Base-by-base conservation (phyloP, 2,113 vertebrate species). In the Pandion haliaetus region DNA sequence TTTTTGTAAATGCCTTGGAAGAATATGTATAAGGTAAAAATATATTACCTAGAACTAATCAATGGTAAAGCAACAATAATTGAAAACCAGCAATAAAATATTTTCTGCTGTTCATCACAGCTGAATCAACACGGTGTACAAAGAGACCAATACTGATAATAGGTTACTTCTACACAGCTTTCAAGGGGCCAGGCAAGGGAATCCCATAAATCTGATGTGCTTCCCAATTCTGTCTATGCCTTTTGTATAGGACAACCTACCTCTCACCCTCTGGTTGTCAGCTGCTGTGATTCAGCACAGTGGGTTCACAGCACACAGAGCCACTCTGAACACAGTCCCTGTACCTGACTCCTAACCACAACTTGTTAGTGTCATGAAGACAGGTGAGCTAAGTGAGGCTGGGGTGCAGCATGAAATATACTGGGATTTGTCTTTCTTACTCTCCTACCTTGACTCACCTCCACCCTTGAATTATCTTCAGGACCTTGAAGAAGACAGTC, bases 101-200 rank as follows among this genome's bases (percentile, higher is more conserved):
- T 91, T 93, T 95, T 89, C 92, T 80, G 18, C 69, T 86, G 34
- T 77, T 92, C 12, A n/a, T 69, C 55, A 72, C 92, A 91, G 84
- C 93, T 97, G 93, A 93, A 95, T 96, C 79, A 97, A 97, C 94
- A 96, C 17, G 34, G 20, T 82, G 47, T 79, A 93, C 78, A 95
- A 96, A 94, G 45, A 92, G 49, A 94, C 44, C 9, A 34, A 67
- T 42, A 77, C 36, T 88, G 91, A 88, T 96, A 97, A 72, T 49
- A 61, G 38, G 31, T 87, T 96, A 91, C 94, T 94, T 95, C 84
- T 85, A 79, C 34, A 76, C 62, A 69, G 62, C 67, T 92, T 95
- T 90, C 63, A 62, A 80, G 79, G 82, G 79, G 49, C 34, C 82
- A 40, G 57, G 73, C 47, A 91, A 88, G 67, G 80, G 29, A 92